These are phyloP conservation scores for Melanotaenia duboulayi DNA, from an alignment of 2,113 vertebrate species.

Conservation along the genomic window DNA sequence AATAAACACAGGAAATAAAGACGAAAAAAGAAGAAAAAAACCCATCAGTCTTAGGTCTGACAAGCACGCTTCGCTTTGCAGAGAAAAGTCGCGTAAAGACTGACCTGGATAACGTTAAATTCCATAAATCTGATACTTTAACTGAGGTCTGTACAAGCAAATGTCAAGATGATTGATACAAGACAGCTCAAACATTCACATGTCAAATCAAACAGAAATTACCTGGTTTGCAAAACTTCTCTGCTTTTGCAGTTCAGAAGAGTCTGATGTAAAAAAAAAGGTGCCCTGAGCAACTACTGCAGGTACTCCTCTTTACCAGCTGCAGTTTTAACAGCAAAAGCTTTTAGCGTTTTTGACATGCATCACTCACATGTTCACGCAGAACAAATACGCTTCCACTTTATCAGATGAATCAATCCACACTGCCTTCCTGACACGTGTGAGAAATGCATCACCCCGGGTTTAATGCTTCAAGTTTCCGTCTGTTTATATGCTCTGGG, in stretches of 20 bases:
- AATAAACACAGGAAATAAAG: slow-evolving; percentile 50
- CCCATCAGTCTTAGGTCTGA: neutral
- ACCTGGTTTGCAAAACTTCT: slow-evolving; percentile 7
- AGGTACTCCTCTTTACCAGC: neutral
- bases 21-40: slow-evolving; percentile 24
- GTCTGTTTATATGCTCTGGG: slow-evolving; percentile 8
- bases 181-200: slow-evolving; percentile 2
- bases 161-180: slow-evolving; percentile 6
- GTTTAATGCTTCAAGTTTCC: neutral
- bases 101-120: slow-evolving; percentile 18
- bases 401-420: slow-evolving; percentile 14
- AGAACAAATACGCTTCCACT: slow-evolving; percentile 9
- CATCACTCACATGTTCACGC: slow-evolving; percentile 3
- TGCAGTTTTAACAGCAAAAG: neutral
- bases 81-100: slow-evolving; percentile 7
- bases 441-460: slow-evolving; percentile 8
- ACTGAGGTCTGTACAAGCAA: slow-evolving; percentile 21
- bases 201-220: slow-evolving; percentile 17
- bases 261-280: neutral
- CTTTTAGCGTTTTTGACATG: slow-evolving; percentile 21
- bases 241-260: slow-evolving; percentile 1
- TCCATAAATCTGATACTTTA: slow-evolving; percentile 8
- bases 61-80: slow-evolving; percentile 4
- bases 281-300: neutral
- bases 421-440: neutral